These are phyloP conservation scores for Caenorhabditis uteleia DNA, from an alignment of 2,888 invertebrate genomes.

Conservation along the genomic window DNA sequence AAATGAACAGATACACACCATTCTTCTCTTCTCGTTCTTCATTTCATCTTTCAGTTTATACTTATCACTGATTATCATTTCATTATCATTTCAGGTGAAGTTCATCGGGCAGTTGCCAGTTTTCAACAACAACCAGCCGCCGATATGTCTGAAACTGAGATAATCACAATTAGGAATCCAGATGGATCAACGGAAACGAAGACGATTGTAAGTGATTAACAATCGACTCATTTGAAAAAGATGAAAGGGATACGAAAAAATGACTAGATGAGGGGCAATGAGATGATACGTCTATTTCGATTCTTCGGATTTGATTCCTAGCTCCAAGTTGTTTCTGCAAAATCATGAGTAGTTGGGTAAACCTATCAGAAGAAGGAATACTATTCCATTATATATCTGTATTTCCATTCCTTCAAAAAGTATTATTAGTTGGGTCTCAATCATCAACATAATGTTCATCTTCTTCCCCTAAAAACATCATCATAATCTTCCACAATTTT, in stretches of 20 bases:
- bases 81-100: conserved; percentile 29
- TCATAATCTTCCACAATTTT: too few species aligned
- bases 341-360: too few species aligned
- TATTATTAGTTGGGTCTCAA: too few species aligned
- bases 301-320: conserved; percentile 7
- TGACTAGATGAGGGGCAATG: conserved; percentile 4
- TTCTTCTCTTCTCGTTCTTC: too few species aligned
- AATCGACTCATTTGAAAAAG: conserved; percentile 11
- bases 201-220: conserved; percentile 40
- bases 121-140: conserved; percentile 20
- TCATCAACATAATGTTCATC: too few species aligned
- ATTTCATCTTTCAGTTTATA: too few species aligned
- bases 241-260: conserved; percentile 11
- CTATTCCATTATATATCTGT: too few species aligned
- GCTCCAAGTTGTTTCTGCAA: not conserved
- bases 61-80: conserved; percentile 1
- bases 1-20: too few species aligned
- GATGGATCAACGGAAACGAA: conserved; percentile 51
- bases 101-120: conserved; percentile 32
- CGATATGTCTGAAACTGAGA: conserved; percentile 36
- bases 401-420: too few species aligned
- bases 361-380: too few species aligned
- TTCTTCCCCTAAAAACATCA: too few species aligned
- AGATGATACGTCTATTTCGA: conserved; percentile 7
- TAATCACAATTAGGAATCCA: conserved; percentile 45